phyloP scores from a whole-genome alignment of 2,888 invertebrate genomes.

The Smittia sp. region DNA sequence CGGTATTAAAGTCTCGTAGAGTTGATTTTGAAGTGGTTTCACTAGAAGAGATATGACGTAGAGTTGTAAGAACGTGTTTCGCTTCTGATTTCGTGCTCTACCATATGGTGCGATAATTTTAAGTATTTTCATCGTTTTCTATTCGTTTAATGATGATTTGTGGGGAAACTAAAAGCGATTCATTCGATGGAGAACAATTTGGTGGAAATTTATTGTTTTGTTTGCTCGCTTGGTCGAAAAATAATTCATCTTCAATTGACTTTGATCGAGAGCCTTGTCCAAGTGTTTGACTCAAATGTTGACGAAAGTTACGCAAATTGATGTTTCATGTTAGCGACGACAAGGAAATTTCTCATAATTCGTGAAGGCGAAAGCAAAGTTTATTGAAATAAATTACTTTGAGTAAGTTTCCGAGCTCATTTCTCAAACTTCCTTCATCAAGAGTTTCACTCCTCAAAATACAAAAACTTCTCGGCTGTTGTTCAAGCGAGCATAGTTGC shows the following conservation, averaged over 20 bases:
- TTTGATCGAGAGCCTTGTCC: too few species aligned
- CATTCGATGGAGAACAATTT: too few species aligned
- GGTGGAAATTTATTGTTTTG: too few species aligned
- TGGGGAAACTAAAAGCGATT: too few species aligned
- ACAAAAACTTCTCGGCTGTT: not conserved
- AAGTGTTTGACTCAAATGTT: not conserved
- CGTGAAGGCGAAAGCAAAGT: too few species aligned
- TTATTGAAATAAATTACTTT: too few species aligned
- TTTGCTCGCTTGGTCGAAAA: too few species aligned
- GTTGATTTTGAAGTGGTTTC: not conserved
- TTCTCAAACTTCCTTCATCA: not conserved
- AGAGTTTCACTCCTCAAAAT: not conserved
- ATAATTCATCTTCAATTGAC: too few species aligned
- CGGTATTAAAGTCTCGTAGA: not conserved
- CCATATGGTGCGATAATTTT: slow-evolving; percentile 47
- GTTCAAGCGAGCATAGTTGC: slow-evolving; percentile 3
- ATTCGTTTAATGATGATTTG: not conserved
- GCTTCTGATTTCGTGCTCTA: slow-evolving; percentile 47
- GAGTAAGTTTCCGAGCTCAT: not conserved
- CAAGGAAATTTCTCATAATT: too few species aligned
- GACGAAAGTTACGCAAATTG: not conserved
- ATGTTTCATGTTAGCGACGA: not conserved
- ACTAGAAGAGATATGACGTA: not conserved
- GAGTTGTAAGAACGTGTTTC: slow-evolving; percentile 46
- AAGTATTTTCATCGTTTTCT: slow-evolving; percentile 4